Conservation (phyloP, 2,888 invertebrate species). For the Incurvaria masculella region DNA sequence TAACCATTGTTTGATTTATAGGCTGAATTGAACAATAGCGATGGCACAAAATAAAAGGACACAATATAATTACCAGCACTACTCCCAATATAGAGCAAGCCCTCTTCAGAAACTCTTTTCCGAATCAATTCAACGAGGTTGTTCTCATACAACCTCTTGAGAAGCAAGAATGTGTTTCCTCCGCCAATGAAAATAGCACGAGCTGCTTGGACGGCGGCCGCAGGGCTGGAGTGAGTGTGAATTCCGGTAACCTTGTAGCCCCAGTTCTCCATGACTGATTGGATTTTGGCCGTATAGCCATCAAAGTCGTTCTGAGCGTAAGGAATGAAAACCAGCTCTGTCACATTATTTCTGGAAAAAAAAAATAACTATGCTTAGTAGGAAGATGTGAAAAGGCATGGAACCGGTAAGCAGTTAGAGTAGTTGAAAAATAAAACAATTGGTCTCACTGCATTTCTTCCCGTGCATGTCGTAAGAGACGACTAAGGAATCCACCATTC, state of each 20-base stretch:
- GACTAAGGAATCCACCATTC: no score
- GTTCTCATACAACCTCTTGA: constrained; percentile 67
- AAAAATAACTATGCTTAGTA: constrained; percentile 6
- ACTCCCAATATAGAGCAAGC: constrained; percentile 70
- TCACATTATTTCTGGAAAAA: constrained; percentile 59
- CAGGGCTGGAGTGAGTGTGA: constrained; percentile 57
- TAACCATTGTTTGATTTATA: no score
- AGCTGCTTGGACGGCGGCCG: constrained; percentile 55
- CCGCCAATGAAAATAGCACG: constrained; percentile 77
- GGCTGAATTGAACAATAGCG: no score
- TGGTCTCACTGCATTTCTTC: no score
- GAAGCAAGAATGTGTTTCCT: constrained; percentile 74
- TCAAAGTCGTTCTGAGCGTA: constrained; percentile 68
- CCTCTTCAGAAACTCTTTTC: constrained; percentile 59
- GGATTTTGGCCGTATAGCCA: constrained; percentile 60
- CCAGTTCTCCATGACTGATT: constrained; percentile 59
- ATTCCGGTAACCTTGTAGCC: constrained; percentile 65
- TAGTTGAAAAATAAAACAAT: no score
- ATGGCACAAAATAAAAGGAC: no score
- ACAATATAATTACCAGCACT: no score
- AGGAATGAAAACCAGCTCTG: constrained; percentile 68
- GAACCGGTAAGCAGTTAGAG: no score
- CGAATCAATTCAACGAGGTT: constrained; percentile 62
- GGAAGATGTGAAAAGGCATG: constrained; percentile 6
- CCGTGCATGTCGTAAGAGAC: no score